These are phyloP conservation scores for Jacana jacana DNA, from an alignment of 2,113 vertebrate genomes.

Conservation along the genomic window DNA sequence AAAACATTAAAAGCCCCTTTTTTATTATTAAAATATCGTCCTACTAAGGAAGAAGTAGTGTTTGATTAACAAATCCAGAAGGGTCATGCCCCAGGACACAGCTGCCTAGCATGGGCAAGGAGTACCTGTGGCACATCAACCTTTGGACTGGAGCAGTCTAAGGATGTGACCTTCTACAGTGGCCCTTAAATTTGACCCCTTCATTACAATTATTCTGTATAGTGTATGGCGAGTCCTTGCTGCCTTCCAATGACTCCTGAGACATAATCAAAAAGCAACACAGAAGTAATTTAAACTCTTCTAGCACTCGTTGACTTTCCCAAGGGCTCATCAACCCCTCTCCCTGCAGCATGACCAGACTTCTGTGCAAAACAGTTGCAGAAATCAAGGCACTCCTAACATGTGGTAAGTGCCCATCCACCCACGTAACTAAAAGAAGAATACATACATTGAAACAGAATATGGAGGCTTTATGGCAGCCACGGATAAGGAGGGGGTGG, in stretches of 20 bases:
- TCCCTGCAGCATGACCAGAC: not conserved
- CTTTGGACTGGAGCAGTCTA: not conserved
- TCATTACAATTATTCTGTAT: not conserved
- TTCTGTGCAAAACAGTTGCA: accelerated
- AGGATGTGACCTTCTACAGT: not conserved
- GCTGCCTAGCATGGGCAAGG: not conserved
- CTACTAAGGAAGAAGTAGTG: not conserved
- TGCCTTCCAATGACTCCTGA: not conserved
- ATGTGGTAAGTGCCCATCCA: not conserved
- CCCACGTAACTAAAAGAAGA: accelerated
- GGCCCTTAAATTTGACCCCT: not conserved
- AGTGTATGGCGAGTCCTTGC: not conserved
- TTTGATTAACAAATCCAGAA: not conserved
- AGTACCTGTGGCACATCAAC: not conserved
- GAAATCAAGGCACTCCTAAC: not conserved
- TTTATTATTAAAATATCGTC: not conserved
- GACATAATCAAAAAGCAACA: not conserved
- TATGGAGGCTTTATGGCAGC: not conserved
- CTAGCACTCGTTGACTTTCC: not conserved
- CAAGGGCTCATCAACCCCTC: not conserved
- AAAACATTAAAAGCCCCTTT: not conserved
- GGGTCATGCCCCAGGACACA: not conserved
- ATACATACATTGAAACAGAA: accelerated
- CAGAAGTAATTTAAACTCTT: not conserved
- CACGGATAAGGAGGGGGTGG: too few species aligned